Evolutionary conservation across 1,140 invertebrate genomes (phyloP).

Genomic region (Saxidomus purpurata): DNA sequence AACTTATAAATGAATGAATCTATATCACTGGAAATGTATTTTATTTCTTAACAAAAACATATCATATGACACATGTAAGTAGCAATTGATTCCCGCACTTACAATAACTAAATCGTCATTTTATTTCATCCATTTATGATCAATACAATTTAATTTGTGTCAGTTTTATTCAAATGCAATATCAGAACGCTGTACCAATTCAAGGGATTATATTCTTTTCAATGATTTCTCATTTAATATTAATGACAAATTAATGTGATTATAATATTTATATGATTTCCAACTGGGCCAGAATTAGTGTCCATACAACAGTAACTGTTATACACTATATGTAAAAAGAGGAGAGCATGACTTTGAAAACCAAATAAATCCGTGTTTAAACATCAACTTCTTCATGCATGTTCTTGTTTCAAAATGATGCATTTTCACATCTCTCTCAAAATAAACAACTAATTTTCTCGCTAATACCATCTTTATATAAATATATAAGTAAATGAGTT

Average conservation of each 20-base stretch:
- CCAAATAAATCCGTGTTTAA: too few species aligned
- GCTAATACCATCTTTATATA: too few species aligned
- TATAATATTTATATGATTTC: background rate
- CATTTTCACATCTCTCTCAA: too few species aligned
- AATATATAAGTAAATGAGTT: too few species aligned
- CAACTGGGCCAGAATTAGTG: background rate
- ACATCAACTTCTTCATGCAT: too few species aligned
- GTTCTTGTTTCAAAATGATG: too few species aligned
- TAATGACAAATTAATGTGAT: constrained; percentile 43
- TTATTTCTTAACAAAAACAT: background rate
- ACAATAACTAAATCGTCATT: constrained; percentile 5
- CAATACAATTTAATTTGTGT: constrained; percentile 43
- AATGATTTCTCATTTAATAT: constrained; percentile 31
- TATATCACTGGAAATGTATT: too few species aligned
- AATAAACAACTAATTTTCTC: too few species aligned
- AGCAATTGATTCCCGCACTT: background rate
- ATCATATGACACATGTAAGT: background rate
- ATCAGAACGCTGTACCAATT: background rate
- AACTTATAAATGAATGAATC: too few species aligned
- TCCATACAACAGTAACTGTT: too few species aligned
- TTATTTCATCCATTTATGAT: constrained; percentile 15
- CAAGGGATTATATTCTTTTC: background rate
- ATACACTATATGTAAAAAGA: too few species aligned
- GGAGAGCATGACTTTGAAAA: too few species aligned
- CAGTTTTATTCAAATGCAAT: constrained; percentile 41